Conservation (phyloP, 2,888 invertebrate genomes). For the Drosophila vallismaia region DNA sequence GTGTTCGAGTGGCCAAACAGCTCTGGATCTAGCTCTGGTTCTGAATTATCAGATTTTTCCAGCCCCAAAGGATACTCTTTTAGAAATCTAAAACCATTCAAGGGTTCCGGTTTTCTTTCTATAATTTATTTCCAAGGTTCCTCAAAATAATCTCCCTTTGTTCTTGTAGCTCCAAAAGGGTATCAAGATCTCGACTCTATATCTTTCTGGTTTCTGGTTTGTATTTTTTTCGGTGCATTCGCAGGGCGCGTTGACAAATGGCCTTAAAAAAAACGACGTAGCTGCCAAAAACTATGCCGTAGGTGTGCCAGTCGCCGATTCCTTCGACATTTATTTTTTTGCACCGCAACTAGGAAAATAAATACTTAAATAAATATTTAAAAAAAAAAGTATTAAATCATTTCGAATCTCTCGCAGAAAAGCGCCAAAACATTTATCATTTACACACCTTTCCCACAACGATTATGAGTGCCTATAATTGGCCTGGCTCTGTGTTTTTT, state of each 20-base stretch:
- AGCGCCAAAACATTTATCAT: slow-evolving; percentile 26
- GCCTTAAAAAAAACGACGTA: slow-evolving; percentile 20
- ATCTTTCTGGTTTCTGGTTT: not conserved
- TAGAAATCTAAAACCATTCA: no score
- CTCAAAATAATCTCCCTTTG: no score
- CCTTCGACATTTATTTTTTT: slow-evolving; percentile 5
- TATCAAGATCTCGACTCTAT: no score
- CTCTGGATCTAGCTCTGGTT: slow-evolving; percentile 28
- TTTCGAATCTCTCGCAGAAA: not conserved
- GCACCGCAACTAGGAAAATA: slow-evolving; percentile 14
- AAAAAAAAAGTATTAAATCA: not conserved
- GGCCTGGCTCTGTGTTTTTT: slow-evolving; percentile 6
- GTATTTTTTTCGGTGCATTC: slow-evolving; percentile 6
- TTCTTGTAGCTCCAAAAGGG: no score
- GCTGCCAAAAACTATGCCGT: slow-evolving; percentile 2
- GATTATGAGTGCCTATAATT: slow-evolving; percentile 26
- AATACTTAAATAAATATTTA: no score
- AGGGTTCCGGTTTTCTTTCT: no score
- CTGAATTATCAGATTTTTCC: slow-evolving; percentile 8
- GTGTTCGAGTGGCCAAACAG: slow-evolving; percentile 43
- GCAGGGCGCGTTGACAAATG: slow-evolving; percentile 61
- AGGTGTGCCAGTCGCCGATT: slow-evolving; percentile 7
- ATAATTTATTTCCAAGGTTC: no score
- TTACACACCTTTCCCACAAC: slow-evolving; percentile 32
- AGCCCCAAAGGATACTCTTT: no score